Conservation (phyloP, 2,113 vertebrate genomes). For the Numenius arquata region DNA sequence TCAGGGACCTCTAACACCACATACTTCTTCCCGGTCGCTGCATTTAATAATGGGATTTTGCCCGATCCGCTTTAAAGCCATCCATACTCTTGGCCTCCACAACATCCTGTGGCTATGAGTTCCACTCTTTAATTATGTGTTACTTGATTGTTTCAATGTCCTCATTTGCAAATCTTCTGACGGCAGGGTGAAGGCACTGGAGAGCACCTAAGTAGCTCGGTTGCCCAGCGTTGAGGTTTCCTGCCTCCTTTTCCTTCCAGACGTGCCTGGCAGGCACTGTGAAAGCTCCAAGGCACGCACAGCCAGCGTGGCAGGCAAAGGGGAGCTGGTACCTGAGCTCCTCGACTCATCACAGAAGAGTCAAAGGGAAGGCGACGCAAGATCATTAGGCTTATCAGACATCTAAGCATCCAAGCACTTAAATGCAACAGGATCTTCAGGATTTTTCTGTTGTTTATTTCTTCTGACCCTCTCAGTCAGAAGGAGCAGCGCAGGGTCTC, state of each 20-base stretch:
- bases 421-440: neutral
- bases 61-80: neutral
- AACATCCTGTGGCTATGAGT: neutral
- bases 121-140: neutral
- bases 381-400: neutral
- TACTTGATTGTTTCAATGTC: neutral
- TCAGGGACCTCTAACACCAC: neutral
- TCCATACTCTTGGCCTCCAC: neutral
- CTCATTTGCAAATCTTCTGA: neutral
- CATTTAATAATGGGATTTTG: neutral
- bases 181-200: neutral
- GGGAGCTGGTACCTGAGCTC: neutral
- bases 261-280: neutral
- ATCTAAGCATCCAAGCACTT: neutral
- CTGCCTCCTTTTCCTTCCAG: neutral
- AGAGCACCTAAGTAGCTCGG: neutral
- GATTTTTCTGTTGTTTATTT: neutral
- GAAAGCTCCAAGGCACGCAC: neutral
- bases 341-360: neutral
- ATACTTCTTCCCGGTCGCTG: neutral
- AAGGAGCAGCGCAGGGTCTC: neutral
- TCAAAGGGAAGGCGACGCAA: neutral
- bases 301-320: fast-evolving
- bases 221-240: neutral
- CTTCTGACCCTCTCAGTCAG: neutral